Percentiles rank a stretch among this genome's conserved stretches.
Evolutionary conservation across 2,797 vertebrate genomes (phyloP).

Genomic region (Sus cebifrons): DNA sequence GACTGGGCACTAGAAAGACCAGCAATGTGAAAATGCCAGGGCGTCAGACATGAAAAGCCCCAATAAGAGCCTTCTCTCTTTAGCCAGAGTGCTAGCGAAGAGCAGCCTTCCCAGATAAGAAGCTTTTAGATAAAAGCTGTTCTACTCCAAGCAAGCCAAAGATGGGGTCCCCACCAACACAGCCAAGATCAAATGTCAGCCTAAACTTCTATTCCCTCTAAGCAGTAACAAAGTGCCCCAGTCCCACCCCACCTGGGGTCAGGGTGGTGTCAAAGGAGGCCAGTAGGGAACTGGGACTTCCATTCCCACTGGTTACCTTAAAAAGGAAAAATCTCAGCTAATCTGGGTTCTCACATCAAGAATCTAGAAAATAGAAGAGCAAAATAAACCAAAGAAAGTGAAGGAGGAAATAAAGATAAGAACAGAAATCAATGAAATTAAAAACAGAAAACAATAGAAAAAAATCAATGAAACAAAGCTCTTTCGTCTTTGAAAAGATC

Average conservation of each 20-base stretch:
- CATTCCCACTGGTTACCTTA: neutral
- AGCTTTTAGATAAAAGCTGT: neutral
- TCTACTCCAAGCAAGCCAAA: neutral
- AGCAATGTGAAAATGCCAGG: neutral
- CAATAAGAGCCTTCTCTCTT: neutral
- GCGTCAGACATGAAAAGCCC: neutral
- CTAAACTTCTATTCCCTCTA: neutral
- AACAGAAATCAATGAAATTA: neutral
- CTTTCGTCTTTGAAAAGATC: neutral
- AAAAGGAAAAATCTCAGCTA: neutral
- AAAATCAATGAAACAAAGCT: neutral
- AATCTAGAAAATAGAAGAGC: constrained; percentile 4
- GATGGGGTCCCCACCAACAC: neutral
- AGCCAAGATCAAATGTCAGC: neutral
- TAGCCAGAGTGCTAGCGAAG: neutral
- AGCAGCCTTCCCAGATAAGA: neutral
- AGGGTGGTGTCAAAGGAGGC: neutral
- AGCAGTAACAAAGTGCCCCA: no score
- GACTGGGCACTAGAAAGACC: neutral
- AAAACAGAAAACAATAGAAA: neutral
- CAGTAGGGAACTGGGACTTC: neutral
- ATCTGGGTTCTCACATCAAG: neutral
- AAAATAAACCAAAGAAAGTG: constrained; percentile 32
- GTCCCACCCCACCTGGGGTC: neutral
- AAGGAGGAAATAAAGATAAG: neutral